Conservation (phyloP, 2,888 invertebrate species). For the Tinea trinotella region DNA sequence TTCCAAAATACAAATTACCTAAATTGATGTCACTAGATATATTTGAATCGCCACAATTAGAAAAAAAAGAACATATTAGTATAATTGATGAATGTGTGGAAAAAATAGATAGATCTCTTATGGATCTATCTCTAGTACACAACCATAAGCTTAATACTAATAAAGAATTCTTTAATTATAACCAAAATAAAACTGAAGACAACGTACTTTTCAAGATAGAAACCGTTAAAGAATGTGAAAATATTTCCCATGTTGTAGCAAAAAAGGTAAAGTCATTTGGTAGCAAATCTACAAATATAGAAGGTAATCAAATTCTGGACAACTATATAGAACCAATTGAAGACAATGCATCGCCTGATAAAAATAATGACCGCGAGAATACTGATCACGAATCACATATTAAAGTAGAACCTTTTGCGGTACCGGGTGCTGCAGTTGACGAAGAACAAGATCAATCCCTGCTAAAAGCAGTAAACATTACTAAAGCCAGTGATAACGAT, state of each 20-base stretch:
- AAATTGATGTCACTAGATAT: constrained; percentile 33
- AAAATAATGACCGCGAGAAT: too few species aligned
- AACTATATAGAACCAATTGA: too few species aligned
- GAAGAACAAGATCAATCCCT: too few species aligned
- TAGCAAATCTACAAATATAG: too few species aligned
- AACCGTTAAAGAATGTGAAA: too few species aligned
- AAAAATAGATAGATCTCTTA: constrained; percentile 31
- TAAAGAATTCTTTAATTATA: not conserved
- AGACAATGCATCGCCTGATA: too few species aligned
- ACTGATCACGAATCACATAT: too few species aligned
- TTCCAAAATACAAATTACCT: not conserved
- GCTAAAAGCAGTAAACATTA: not conserved
- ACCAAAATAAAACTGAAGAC: not conserved
- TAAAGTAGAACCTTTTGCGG: too few species aligned
- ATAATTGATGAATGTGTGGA: not conserved
- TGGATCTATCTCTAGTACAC: constrained; percentile 28
- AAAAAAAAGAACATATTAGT: not conserved
- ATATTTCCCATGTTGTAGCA: too few species aligned
- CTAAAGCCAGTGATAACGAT: constrained; percentile 29
- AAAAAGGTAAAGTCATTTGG: too few species aligned
- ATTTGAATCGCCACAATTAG: constrained; percentile 40
- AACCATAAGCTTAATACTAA: not conserved
- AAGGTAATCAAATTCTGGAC: too few species aligned
- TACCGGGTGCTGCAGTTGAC: too few species aligned
- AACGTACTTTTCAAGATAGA: not conserved